phyloP scores from a whole-genome alignment of 2,888 invertebrate species.

The Orthonychiurus folsomi region DNA sequence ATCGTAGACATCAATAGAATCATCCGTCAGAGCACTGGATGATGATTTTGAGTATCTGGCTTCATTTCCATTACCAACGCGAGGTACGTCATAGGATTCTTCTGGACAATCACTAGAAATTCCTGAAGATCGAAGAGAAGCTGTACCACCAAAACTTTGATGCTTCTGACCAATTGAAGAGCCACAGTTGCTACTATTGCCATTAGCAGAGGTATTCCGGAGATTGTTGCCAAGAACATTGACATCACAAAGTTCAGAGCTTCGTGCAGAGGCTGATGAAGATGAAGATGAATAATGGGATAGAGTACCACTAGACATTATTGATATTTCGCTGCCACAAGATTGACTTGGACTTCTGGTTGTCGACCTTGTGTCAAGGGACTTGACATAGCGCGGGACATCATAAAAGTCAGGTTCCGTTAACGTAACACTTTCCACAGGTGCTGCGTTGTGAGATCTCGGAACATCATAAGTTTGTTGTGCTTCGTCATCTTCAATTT shows the following conservation, averaged over 20 bases:
- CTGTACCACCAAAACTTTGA: background rate
- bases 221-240: no score
- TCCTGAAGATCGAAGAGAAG: background rate
- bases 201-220: no score
- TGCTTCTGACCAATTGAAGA: no score
- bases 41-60: no score
- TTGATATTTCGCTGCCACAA: background rate
- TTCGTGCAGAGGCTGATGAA: slow-evolving; percentile 7
- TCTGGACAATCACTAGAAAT: background rate
- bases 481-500: background rate
- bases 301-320: background rate
- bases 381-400: slow-evolving; percentile 9
- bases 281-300: slow-evolving; percentile 6
- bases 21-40: background rate
- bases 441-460: slow-evolving; percentile 6
- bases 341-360: slow-evolving; percentile 4
- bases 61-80: background rate
- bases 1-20: slow-evolving; percentile 42
- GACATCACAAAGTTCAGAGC: background rate
- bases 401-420: slow-evolving; percentile 15
- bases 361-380: slow-evolving; percentile 13
- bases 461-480: slow-evolving; percentile 29
- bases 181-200: no score
- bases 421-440: background rate
- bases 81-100: background rate